Evolutionary conservation across 2,797 vertebrate species (phyloP).

Genomic region (Lacerta bilineata): DNA sequence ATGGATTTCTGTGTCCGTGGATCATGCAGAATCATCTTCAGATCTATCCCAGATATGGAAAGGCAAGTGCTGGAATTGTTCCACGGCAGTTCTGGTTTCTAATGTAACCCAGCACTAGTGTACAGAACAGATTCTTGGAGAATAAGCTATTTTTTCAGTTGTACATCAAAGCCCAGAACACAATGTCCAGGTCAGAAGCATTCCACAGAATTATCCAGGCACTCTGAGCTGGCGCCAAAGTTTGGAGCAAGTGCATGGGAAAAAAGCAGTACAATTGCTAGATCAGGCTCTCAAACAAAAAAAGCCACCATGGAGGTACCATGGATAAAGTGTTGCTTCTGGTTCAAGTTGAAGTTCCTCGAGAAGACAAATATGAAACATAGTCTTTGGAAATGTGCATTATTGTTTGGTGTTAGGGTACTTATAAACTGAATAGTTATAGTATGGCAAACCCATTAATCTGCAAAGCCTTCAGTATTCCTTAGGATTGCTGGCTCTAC

Average conservation of each 20-base stretch:
- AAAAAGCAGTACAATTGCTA: background rate
- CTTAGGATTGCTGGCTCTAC: background rate
- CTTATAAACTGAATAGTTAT: background rate
- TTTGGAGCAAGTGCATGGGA: background rate
- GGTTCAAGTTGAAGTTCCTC: background rate
- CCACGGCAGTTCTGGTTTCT: background rate
- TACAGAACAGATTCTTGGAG: background rate
- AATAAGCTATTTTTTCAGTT: background rate
- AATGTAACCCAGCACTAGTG: background rate
- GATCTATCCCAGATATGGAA: background rate
- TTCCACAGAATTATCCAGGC: background rate
- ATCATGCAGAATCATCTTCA: background rate
- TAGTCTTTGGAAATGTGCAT: background rate
- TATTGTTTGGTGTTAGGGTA: background rate
- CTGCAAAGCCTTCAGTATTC: background rate
- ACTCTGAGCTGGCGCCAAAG: background rate
- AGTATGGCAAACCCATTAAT: background rate
- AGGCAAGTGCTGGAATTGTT: background rate
- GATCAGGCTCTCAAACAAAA: background rate
- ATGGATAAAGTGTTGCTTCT: background rate
- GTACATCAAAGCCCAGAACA: constrained; percentile 1
- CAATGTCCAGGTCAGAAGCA: background rate
- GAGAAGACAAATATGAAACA: background rate
- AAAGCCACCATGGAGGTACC: background rate
- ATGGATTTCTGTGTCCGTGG: background rate